phyloP scores from a whole-genome alignment of 2,113 vertebrate genomes.

The Toxostoma redivivum region DNA sequence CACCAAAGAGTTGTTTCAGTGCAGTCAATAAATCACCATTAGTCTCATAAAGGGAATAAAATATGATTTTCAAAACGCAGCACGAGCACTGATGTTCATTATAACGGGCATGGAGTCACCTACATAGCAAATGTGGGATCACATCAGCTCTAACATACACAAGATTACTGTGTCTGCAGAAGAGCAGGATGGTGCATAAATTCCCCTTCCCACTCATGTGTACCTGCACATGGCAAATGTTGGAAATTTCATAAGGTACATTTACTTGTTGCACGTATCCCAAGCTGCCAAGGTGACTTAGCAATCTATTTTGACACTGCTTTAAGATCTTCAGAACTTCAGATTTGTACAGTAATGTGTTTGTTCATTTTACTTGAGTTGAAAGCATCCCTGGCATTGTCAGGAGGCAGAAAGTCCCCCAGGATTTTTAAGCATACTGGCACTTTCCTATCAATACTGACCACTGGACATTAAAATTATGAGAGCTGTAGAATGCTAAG shows the following conservation, averaged over 20 bases:
- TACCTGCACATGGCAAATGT: neutral
- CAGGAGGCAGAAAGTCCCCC: neutral
- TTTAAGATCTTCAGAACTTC: neutral
- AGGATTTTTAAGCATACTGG: neutral
- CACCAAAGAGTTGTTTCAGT: neutral
- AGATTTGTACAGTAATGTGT: neutral
- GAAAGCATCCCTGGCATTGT: neutral
- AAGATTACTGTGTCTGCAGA: neutral
- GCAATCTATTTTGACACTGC: neutral
- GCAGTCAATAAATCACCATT: neutral
- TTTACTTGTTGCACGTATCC: too few species aligned
- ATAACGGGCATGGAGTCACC: neutral
- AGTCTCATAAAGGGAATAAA: neutral
- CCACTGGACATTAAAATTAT: neutral
- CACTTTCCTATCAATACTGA: neutral
- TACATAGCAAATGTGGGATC: neutral
- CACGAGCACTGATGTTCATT: neutral
- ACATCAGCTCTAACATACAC: neutral
- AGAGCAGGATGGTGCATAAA: neutral
- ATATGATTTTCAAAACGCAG: neutral
- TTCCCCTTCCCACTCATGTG: accelerated
- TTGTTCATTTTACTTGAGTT: neutral
- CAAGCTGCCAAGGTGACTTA: neutral
- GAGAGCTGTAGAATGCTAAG: neutral
- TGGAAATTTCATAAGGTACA: neutral